Evolutionary conservation across 2,113 vertebrate genomes (phyloP).

Genomic region (Circaetus cinerascens): DNA sequence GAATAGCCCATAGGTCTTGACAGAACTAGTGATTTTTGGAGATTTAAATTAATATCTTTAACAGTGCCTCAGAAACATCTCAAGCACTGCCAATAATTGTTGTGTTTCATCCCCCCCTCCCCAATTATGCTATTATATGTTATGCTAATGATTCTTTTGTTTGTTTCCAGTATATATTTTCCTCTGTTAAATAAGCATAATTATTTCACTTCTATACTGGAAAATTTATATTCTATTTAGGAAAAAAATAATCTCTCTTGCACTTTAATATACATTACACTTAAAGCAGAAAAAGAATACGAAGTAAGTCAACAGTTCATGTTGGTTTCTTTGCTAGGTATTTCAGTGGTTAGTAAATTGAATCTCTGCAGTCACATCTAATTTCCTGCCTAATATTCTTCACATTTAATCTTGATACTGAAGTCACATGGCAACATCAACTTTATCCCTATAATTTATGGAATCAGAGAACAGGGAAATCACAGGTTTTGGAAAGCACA

Average conservation of each 20-base stretch:
- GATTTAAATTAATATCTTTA: constrained; percentile 44
- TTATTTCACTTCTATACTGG: not conserved
- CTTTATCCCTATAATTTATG: not conserved
- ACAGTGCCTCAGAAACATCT: not conserved
- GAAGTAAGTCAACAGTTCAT: not conserved
- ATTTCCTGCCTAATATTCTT: not conserved
- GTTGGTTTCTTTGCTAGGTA: not conserved
- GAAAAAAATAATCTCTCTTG: not conserved
- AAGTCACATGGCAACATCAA: not conserved
- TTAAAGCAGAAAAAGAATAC: not conserved
- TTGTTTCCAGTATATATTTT: not conserved
- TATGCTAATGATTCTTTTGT: not conserved
- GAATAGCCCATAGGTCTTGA: constrained; percentile 18
- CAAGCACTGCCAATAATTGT: not conserved
- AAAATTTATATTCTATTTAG: not conserved
- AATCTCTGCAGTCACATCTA: not conserved
- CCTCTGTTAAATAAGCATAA: not conserved
- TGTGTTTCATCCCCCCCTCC: not conserved
- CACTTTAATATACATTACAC: not conserved
- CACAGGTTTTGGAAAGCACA: not conserved
- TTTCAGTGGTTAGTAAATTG: not conserved
- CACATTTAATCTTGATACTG: not conserved
- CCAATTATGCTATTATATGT: not conserved
- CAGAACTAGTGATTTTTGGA: not conserved
- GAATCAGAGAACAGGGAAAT: not conserved